Conservation (phyloP, 2,888 invertebrate genomes). For the Lottia gigantea region DNA sequence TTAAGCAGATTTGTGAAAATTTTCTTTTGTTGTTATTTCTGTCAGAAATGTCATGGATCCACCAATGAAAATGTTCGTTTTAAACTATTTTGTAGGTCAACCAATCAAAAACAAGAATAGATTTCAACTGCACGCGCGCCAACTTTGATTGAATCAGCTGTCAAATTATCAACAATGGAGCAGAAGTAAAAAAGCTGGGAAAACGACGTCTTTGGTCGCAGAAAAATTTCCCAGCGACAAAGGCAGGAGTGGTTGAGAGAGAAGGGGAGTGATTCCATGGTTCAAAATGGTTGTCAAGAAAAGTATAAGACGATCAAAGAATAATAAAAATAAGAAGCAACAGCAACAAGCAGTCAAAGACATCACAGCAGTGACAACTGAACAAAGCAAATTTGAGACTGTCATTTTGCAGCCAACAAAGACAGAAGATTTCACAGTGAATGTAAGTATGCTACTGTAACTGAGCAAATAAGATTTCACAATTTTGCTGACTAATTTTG, state of each 20-base stretch:
- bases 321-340: conserved; percentile 1
- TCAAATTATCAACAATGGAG: conserved; percentile 4
- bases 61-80: neutral
- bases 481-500: no score
- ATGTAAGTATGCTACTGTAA: no score
- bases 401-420: no score
- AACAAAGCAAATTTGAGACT: neutral
- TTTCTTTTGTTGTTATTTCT: conserved; percentile 6
- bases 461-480: no score
- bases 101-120: neutral
- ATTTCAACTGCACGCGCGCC: neutral
- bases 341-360: neutral
- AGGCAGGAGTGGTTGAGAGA: neutral
- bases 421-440: no score
- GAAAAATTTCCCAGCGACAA: conserved; percentile 10
- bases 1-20: neutral
- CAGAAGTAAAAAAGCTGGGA: conserved; percentile 6
- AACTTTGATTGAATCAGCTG: conserved; percentile 1
- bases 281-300: conserved; percentile 8
- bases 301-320: neutral
- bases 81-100: neutral
- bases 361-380: neutral
- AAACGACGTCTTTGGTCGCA: conserved; percentile 1
- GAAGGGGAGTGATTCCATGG: neutral
- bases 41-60: conserved; percentile 2